phyloP scores from a whole-genome alignment of 2,797 vertebrate genomes.

The Streptopelia turtur region DNA sequence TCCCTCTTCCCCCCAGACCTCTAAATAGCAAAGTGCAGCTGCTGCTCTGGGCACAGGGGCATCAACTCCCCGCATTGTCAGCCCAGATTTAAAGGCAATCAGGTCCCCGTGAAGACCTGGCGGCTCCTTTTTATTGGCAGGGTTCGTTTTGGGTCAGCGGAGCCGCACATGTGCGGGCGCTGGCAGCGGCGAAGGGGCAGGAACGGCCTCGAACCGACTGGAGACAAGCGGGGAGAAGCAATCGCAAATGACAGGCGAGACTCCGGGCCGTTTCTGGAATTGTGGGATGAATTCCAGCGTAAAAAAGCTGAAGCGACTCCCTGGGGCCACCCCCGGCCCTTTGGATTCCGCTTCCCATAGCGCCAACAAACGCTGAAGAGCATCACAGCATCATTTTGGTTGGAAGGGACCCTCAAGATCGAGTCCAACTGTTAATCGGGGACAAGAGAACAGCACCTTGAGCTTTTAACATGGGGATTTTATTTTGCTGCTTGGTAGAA shows the following conservation, averaged over 20 bases:
- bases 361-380: fast-evolving
- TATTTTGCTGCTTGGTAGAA: background rate
- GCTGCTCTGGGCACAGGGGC: background rate
- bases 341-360: background rate
- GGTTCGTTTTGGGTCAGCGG: background rate
- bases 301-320: background rate
- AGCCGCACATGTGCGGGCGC: fast-evolving
- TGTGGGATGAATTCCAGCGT: background rate
- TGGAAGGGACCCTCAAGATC: too few species aligned
- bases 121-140: background rate
- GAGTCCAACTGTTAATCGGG: too few species aligned
- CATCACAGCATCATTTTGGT: too few species aligned
- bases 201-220: fast-evolving
- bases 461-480: fast-evolving
- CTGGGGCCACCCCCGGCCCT: background rate
- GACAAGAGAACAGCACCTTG: background rate
- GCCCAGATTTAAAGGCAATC: background rate
- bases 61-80: background rate
- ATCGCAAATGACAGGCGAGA: background rate
- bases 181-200: background rate
- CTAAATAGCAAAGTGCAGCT: background rate
- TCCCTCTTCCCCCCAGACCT: background rate
- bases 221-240: fast-evolving
- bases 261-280: background rate
- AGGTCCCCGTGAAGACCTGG: too few species aligned